phyloP scores from a whole-genome alignment of 2,888 invertebrate species.

The Catotricha subobsoleta region DNA sequence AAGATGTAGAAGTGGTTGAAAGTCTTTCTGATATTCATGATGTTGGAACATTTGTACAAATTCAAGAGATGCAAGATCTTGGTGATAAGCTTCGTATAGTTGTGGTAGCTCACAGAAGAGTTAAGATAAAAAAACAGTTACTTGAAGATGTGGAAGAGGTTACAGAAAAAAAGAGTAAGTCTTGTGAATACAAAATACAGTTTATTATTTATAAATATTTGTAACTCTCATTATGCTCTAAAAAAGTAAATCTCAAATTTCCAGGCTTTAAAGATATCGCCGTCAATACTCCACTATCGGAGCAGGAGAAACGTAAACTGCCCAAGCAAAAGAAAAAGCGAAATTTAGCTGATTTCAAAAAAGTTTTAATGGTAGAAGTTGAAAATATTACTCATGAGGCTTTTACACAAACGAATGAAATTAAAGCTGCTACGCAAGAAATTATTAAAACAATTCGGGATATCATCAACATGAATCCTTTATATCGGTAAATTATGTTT shows the following conservation, averaged over 20 bases:
- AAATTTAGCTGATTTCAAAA: conserved; percentile 11
- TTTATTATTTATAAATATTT: too few relatives aligned
- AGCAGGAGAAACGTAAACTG: too few relatives aligned
- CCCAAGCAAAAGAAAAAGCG: conserved; percentile 14
- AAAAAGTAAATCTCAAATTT: too few relatives aligned
- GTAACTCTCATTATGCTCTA: too few relatives aligned
- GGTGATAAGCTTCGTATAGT: conserved; percentile 80
- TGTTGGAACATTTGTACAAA: conserved; percentile 93
- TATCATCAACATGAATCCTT: conserved; percentile 90
- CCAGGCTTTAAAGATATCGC: too few relatives aligned
- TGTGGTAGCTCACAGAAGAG: conserved; percentile 84
- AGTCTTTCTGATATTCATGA: conserved; percentile 70
- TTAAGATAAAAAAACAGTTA: conserved; percentile 62
- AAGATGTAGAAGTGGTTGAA: conserved; percentile 69
- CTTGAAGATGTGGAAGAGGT: conserved; percentile 4
- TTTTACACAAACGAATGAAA: conserved; percentile 81
- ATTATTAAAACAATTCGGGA: conserved; percentile 94
- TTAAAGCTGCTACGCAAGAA: conserved; percentile 92
- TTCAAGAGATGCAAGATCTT: conserved; percentile 91
- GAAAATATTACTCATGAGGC: conserved; percentile 81
- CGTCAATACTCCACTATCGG: too few relatives aligned
- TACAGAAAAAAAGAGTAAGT: not conserved
- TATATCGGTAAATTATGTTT: conserved; percentile 45
- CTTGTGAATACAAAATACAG: not conserved
- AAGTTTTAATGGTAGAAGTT: conserved; percentile 78